phyloP scores from a whole-genome alignment of 2,888 invertebrate genomes.

The Urechis unicinctus region DNA sequence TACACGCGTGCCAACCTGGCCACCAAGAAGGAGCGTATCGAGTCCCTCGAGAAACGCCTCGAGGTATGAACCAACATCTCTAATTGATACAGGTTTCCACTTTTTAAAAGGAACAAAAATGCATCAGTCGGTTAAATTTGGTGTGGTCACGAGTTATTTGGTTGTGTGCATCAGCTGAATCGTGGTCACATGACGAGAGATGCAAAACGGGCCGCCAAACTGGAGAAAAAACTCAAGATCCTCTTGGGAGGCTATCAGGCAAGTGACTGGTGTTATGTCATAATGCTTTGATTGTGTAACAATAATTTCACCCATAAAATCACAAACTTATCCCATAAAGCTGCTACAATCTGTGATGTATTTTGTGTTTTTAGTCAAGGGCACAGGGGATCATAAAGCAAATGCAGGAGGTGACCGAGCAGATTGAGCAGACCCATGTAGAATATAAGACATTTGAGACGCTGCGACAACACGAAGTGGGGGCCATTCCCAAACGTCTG shows the following conservation, averaged over 20 bases:
- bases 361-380: constrained; percentile 58
- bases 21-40: constrained; percentile 90
- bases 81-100: too few relatives aligned
- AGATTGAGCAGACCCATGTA: constrained; percentile 80
- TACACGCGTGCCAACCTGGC: constrained; percentile 92
- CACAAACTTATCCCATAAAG: too few relatives aligned
- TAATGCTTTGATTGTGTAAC: background rate
- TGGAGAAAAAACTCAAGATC: constrained; percentile 94
- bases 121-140: background rate
- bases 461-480: constrained; percentile 80
- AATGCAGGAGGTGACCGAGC: constrained; percentile 59
- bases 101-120: background rate
- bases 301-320: too few relatives aligned
- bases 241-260: constrained; percentile 88
- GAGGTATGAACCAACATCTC: constrained; percentile 55
- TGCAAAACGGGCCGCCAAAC: constrained; percentile 92
- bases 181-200: constrained; percentile 93
- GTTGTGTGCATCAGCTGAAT: constrained; percentile 55
- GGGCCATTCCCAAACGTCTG: constrained; percentile 82
- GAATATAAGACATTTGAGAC: constrained; percentile 87
- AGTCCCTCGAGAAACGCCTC: constrained; percentile 83
- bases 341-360: too few relatives aligned
- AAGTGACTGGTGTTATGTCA: constrained; percentile 1
- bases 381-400: constrained; percentile 83
- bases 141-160: background rate